Evolutionary conservation across 2,113 vertebrate genomes (phyloP).

Genomic region (Hiodon tergisus): DNA sequence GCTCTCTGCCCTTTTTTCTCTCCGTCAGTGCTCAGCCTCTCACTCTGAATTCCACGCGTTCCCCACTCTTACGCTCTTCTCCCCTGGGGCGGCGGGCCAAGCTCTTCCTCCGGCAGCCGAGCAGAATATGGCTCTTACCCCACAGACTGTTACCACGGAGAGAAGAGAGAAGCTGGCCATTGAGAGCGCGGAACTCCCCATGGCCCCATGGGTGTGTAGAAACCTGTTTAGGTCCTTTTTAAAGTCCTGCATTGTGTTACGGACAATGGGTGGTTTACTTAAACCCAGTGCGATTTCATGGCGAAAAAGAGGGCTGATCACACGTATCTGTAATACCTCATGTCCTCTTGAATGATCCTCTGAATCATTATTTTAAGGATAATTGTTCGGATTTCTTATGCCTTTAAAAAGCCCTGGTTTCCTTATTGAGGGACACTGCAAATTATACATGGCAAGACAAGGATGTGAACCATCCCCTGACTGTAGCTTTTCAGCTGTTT

Average conservation of each 20-base stretch:
- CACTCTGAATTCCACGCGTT: too few species aligned
- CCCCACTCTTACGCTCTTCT: too few species aligned
- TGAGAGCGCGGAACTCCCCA: not conserved
- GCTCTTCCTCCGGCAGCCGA: too few species aligned
- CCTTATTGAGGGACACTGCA: not conserved
- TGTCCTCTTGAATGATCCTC: too few species aligned
- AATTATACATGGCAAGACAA: not conserved
- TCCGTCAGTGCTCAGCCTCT: too few species aligned
- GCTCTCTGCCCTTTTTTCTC: too few species aligned
- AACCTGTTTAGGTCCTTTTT: not conserved
- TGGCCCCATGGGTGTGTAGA: not conserved
- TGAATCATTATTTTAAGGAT: not conserved
- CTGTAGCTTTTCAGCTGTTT: not conserved
- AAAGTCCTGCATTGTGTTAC: too few species aligned
- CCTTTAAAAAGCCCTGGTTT: constrained; percentile 5
- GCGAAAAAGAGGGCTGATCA: too few species aligned
- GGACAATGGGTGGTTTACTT: too few species aligned
- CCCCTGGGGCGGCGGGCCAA: too few species aligned
- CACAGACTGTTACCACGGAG: not conserved
- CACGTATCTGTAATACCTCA: too few species aligned
- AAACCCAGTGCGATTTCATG: too few species aligned
- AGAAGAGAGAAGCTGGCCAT: not conserved
- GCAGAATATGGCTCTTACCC: not conserved
- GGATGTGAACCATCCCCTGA: not conserved
- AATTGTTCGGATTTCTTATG: not conserved